Base-by-base conservation (phyloP, 2,888 invertebrate genomes). In the Melieria omissa region DNA sequence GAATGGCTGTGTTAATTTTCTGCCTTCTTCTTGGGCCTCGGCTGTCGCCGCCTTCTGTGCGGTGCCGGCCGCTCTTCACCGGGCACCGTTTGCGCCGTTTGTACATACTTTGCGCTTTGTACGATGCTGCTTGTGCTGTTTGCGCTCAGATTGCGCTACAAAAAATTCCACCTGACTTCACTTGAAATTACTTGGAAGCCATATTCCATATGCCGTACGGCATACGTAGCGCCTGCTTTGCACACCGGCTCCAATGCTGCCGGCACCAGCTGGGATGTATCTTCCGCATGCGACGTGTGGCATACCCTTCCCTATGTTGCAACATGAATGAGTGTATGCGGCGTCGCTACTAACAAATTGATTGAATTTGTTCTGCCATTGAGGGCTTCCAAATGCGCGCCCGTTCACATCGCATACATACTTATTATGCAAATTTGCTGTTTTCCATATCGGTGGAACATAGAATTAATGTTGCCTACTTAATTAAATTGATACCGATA, bases 401-500 rank as follows among this genome's bases (percentile, higher is more conserved):
- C 14, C 9, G 9, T 49, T 9, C 5, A 52, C 14, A 52, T 49
- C 12, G 49, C 49, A 49, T 49, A 12, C 49, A 12, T 12, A 10
- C 29, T 42, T 44, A 61, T n/a, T 61, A 61, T 61, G 61, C 44
- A 61, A 61, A 61, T 61, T 61, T 63, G 12, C 14, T n/a, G 55
- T 62, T 69, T 69, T 62, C 45, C 69, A 54, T 65, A 65, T 57
- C 65, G 64, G 47, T 44, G 65, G 55, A 68, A 58, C 46, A 69
- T 63, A 69, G 54, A 69, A 69, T 52, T 54, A 69, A 69, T 69
- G 68, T 65, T 72, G 69, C 55, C 42, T 69, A 65, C 69, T 65
- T 72, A 72, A 72, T 72, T 72, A 72, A 69, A 69, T 72, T 69
- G 72, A 69, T 72, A 69, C 10, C 66, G 57, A 61, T 62, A 49